Evolutionary conservation across 30 jellyfish, hydroid and myxozoan species (phyloP).

Genomic region (Hydractinia symbiolongicarpus): DNA sequence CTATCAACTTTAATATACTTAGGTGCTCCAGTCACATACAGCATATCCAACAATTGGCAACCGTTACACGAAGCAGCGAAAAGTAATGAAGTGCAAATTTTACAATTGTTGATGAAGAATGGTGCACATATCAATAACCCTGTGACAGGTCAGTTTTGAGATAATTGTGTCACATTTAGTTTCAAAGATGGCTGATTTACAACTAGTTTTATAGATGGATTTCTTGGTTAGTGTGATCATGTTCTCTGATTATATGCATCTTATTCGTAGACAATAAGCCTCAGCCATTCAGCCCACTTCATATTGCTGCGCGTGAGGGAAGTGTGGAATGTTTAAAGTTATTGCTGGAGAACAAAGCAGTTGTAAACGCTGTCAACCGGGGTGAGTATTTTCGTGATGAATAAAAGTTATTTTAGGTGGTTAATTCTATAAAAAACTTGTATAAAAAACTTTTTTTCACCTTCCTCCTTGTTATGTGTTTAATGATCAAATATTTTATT

Average conservation of each 20-base stretch:
- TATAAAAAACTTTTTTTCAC: too few species aligned
- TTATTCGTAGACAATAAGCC: constrained; percentile 8
- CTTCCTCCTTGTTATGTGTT: too few species aligned
- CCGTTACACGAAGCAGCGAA: constrained; percentile 74
- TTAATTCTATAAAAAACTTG: background rate
- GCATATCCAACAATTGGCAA: constrained; percentile 52
- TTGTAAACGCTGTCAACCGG: constrained; percentile 37
- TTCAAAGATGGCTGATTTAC: too few species aligned
- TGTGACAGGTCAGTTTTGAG: background rate
- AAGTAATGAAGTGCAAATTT: constrained; percentile 36
- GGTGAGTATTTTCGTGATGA: constrained; percentile 1
- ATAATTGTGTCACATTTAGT: too few species aligned
- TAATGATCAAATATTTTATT: too few species aligned
- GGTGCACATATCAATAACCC: constrained; percentile 15
- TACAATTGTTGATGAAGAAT: constrained; percentile 38
- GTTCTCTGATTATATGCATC: background rate
- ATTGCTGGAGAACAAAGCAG: constrained; percentile 39
- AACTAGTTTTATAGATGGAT: too few species aligned
- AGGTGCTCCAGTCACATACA: constrained; percentile 57
- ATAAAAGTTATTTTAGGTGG: background rate
- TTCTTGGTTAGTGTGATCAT: background rate
- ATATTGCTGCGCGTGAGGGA: constrained; percentile 70
- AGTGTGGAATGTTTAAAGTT: constrained; percentile 42
- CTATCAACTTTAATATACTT: background rate
- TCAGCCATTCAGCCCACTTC: constrained; percentile 56